phyloP scores from a whole-genome alignment of 2,797 vertebrate genomes.

The Protosalanx chinensis region DNA sequence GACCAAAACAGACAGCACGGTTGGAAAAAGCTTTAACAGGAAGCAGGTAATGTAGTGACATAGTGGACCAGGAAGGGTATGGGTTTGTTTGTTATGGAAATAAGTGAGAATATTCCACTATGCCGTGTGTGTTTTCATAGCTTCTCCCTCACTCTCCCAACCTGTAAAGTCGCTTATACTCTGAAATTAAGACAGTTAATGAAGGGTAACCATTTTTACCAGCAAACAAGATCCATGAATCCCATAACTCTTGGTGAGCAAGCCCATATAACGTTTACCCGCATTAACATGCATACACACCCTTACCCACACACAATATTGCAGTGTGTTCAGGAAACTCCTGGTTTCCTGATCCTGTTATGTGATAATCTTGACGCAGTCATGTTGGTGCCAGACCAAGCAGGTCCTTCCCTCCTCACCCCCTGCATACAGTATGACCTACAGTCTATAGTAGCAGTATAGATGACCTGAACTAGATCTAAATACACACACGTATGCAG shows the following conservation, averaged over 20 bases:
- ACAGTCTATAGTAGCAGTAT: too few relatives aligned
- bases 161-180: neutral
- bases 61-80: neutral
- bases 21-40: neutral
- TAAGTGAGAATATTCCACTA: neutral
- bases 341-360: too few relatives aligned
- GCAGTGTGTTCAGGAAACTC: too few relatives aligned
- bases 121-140: neutral
- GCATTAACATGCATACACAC: constrained; percentile 2
- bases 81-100: neutral
- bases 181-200: neutral
- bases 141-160: neutral
- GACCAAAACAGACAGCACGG: too few relatives aligned
- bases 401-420: too few relatives aligned
- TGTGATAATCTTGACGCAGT: too few relatives aligned
- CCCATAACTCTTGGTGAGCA: neutral
- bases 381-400: too few relatives aligned
- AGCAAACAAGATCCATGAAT: neutral
- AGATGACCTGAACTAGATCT: too few relatives aligned
- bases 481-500: neutral
- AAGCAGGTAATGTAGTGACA: neutral
- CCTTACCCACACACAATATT: neutral
- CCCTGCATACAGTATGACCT: too few relatives aligned
- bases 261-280: neutral
- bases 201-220: neutral